phyloP scores from a whole-genome alignment of 2,113 vertebrate species.

The Ptilonorhynchus violaceus region DNA sequence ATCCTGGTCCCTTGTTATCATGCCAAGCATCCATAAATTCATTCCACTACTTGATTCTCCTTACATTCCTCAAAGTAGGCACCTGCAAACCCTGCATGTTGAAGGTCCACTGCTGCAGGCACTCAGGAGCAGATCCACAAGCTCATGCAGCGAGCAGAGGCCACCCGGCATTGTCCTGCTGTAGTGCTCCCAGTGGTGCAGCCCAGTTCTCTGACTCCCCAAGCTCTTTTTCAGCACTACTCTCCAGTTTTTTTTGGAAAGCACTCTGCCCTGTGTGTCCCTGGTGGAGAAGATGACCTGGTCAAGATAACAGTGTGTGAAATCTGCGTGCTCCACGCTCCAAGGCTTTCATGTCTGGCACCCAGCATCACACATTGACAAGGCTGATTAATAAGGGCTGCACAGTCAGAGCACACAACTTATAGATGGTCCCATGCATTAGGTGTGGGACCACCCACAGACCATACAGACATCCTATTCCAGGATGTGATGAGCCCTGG shows the following conservation, averaged over 20 bases:
- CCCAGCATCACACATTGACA: neutral
- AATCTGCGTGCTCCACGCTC: neutral
- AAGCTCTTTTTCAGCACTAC: neutral
- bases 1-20: neutral
- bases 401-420: neutral
- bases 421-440: neutral
- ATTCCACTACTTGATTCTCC: neutral
- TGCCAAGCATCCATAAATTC: neutral
- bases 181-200: neutral
- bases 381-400: neutral
- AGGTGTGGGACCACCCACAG: neutral
- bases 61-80: neutral
- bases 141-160: neutral
- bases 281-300: neutral
- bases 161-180: neutral
- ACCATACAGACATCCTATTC: neutral
- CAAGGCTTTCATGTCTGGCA: neutral
- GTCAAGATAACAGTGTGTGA: accelerated
- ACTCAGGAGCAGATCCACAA: neutral
- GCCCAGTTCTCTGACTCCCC: neutral
- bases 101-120: neutral
- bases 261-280: neutral
- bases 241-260: neutral
- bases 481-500: neutral
- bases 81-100: neutral